Base-by-base conservation (phyloP, 2,797 vertebrate genomes). In the Micromesistius poutassou region DNA sequence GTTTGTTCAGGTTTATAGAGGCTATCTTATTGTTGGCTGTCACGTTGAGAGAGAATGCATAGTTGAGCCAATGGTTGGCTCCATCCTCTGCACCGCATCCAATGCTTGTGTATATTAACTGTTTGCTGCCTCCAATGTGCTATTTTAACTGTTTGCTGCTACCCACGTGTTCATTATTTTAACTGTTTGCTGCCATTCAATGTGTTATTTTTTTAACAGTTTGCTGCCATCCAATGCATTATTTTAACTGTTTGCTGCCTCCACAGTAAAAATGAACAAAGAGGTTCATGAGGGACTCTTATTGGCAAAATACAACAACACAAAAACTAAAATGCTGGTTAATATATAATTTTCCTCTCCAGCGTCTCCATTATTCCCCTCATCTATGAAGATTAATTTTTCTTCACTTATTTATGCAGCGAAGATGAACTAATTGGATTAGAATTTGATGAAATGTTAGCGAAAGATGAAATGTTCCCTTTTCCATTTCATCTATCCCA, bases 391-490 rank as follows among this genome's bases (percentile, higher is more conserved):
- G 55, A 62, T n/a, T 6, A 55, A 5, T 62, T 25, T 62, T 55
- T 25, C 16, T 6, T 55, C 33, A 35, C 36, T 38, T 38, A 7
- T 10, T 7, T 38, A 50, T 22, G 36, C 28, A 71, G 35, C 36
- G 28, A 22, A 76, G 14, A 16, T 42, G 75, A 14, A 76, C 35
- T 42, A 76, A 76, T 66, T n/a, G 12, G 31, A 68, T 77, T n/a
- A 30, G 0, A 14, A 30, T 30, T 30, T 71, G 28, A 71, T 30
- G 28, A 71, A 71, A 30, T 71, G 5, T 71, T 30, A 70, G n/a
- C 12, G 6, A 70, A 19, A 70, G 66, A 70, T 70, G 66, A 25
- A 70, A 70, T 70, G 66, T n/a, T 70, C 7, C 55, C 7, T 73
- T 42, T 30, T 13, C 72, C n/a, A 13, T 73, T 36, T 73, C 72